Conservation (phyloP, 2,888 invertebrate genomes). For the Dryadula phaetusa region DNA sequence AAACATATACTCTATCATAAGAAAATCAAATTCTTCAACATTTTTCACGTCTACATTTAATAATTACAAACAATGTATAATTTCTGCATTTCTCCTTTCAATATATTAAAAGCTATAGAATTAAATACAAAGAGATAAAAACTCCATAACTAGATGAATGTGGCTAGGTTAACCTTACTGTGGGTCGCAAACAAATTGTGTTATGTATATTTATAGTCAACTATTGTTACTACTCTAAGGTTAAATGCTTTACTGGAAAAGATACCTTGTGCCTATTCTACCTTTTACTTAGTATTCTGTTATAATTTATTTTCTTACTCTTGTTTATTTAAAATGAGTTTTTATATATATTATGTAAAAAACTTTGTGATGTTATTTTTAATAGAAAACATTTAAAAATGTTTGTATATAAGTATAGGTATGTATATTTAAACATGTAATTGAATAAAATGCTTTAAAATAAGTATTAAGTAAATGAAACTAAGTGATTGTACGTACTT, state of each 20-base stretch:
- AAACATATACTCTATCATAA: background rate
- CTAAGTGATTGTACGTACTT: background rate
- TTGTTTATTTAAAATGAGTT: background rate
- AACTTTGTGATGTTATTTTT: too few relatives aligned
- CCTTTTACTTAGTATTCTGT: constrained; percentile 1
- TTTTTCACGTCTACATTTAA: background rate
- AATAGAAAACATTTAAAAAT: too few relatives aligned
- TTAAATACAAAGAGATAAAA: background rate
- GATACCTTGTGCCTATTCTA: constrained; percentile 34
- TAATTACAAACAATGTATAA: background rate
- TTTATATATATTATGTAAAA: too few relatives aligned
- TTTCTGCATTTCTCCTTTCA: background rate
- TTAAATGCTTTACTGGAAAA: constrained; percentile 7
- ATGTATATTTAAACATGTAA: too few relatives aligned
- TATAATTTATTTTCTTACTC: background rate
- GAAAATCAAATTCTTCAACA: background rate
- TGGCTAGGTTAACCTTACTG: background rate
- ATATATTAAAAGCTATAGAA: background rate
- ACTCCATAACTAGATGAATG: background rate
- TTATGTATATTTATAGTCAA: constrained; percentile 4
- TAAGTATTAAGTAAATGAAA: background rate
- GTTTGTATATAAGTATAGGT: too few relatives aligned
- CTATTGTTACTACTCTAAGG: constrained; percentile 12
- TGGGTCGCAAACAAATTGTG: constrained; percentile 2
- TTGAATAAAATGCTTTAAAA: background rate